phyloP scores from a whole-genome alignment of 2,888 invertebrate genomes.

The Pomacea canaliculata region DNA sequence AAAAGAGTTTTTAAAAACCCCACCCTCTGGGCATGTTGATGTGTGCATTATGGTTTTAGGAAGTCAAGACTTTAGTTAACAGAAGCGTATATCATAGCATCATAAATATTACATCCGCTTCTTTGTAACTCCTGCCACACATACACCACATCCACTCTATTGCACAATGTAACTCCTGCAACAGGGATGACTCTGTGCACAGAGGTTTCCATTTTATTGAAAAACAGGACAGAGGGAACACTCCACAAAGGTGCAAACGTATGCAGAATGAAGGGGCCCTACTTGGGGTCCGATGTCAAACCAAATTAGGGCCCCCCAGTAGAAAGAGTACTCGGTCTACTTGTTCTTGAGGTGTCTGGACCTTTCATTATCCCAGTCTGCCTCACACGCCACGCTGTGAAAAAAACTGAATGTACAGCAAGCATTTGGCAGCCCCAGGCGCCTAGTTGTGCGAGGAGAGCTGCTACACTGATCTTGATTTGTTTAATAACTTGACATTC shows the following conservation, averaged over 20 bases:
- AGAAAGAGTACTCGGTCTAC: constrained; percentile 29
- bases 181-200: constrained; percentile 30
- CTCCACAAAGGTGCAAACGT: constrained; percentile 34
- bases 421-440: too few relatives aligned
- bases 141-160: neutral
- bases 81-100: too few relatives aligned
- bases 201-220: constrained; percentile 31
- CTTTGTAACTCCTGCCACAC: too few relatives aligned
- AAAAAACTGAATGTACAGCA: too few relatives aligned
- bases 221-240: constrained; percentile 34
- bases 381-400: constrained; percentile 16
- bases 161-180: neutral
- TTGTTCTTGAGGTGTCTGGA: constrained; percentile 8
- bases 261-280: constrained; percentile 22
- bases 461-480: too few relatives aligned
- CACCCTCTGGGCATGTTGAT: too few relatives aligned
- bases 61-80: too few relatives aligned
- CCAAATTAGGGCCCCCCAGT: constrained; percentile 18
- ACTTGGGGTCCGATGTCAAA: neutral
- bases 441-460: too few relatives aligned
- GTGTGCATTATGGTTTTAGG: too few relatives aligned
- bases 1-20: too few relatives aligned
- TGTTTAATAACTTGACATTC: too few relatives aligned
- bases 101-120: too few relatives aligned
- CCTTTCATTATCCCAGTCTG: constrained; percentile 13